phyloP scores from a whole-genome alignment of 2,888 invertebrate genomes.

The Halocaridina rubra region DNA sequence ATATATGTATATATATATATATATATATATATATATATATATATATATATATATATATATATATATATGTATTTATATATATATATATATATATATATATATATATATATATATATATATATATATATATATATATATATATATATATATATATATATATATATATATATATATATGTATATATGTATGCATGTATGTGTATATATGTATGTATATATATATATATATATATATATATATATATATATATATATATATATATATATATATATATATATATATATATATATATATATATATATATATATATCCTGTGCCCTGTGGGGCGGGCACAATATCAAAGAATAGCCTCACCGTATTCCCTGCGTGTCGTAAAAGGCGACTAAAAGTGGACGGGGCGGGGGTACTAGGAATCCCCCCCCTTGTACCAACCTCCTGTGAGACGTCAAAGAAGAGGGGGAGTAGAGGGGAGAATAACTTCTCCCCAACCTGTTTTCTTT shows the following conservation, averaged over 20 bases:
- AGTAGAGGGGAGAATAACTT: too few species aligned
- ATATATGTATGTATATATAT: background rate
- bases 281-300: background rate
- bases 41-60: constrained; percentile 25
- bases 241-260: background rate
- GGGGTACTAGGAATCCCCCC: too few species aligned
- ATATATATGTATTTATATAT: constrained; percentile 24
- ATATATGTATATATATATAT: constrained; percentile 22
- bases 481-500: too few species aligned
- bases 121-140: background rate
- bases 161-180: background rate
- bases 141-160: constrained; percentile 2
- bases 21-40: constrained; percentile 14
- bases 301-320: background rate
- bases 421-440: too few species aligned
- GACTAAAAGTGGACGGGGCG: too few species aligned
- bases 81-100: background rate
- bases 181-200: background rate
- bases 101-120: constrained; percentile 23
- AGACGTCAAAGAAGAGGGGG: too few species aligned
- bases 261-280: background rate
- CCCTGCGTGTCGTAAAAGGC: too few species aligned
- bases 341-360: too few species aligned
- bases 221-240: background rate
- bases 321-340: too few species aligned